phyloP scores from a whole-genome alignment of 2,113 vertebrate species.

The Vicugna pacos region DNA sequence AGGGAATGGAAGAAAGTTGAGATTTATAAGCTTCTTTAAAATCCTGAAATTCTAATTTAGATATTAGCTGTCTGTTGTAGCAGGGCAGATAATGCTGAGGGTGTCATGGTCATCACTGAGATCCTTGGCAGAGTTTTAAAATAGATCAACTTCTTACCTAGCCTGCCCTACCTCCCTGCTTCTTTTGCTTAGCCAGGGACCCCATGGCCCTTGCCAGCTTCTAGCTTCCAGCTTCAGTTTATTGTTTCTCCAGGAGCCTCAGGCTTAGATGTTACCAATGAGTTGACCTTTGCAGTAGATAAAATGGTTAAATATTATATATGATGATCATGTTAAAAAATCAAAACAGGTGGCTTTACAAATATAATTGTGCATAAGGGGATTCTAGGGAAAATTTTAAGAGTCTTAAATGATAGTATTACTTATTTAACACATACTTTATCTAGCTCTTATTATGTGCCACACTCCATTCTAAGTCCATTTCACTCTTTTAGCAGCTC shows the following conservation, averaged over 20 bases:
- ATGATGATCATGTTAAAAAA: not conserved
- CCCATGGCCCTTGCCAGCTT: not conserved
- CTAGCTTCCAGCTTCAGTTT: not conserved
- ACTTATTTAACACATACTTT: not conserved
- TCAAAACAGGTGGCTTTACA: not conserved
- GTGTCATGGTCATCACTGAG: not conserved
- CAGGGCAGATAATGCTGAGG: no score
- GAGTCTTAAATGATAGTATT: not conserved
- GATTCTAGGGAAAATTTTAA: not conserved
- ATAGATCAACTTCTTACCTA: not conserved
- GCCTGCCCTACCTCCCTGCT: rapidly evolving
- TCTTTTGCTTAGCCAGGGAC: not conserved
- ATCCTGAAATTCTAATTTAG: not conserved
- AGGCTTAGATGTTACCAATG: not conserved
- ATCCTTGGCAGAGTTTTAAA: not conserved
- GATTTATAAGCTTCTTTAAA: not conserved
- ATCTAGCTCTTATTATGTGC: not conserved
- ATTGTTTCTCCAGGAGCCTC: not conserved
- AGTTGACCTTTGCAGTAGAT: not conserved
- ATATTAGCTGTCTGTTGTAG: not conserved
- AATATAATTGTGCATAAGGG: no score
- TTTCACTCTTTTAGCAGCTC: not conserved
- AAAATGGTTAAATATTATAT: not conserved
- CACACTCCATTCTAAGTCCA: not conserved
- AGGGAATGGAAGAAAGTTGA: not conserved